Evolutionary conservation across 2,797 vertebrate species (phyloP).

Genomic region (Pangasius djambal): DNA sequence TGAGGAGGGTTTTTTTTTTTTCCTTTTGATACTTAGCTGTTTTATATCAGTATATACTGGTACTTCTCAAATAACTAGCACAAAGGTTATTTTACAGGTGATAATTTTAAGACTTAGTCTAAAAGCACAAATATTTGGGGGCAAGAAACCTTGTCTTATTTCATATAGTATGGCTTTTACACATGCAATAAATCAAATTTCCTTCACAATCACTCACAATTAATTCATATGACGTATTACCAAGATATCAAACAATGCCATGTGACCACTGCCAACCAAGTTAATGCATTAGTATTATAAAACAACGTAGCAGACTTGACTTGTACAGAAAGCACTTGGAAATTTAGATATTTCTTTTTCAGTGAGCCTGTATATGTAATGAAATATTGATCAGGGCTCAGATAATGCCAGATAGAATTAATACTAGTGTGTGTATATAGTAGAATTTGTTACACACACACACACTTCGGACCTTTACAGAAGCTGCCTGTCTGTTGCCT

Average conservation of each 20-base stretch:
- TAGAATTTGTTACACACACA: constrained; percentile 17
- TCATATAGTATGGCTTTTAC: not conserved
- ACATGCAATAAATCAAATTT: not conserved
- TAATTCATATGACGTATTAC: not conserved
- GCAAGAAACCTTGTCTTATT: not conserved
- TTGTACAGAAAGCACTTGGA: not conserved
- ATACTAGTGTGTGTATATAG: not conserved
- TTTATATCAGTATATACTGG: not conserved
- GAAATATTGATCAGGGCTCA: constrained; percentile 14
- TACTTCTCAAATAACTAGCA: not conserved
- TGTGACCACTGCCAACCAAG: not conserved
- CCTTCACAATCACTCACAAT: not conserved
- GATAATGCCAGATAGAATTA: not conserved
- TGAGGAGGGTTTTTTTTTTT: not conserved
- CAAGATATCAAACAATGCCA: not conserved
- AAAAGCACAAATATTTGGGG: not conserved
- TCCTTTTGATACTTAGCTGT: not conserved
- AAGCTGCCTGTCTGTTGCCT: constrained; percentile 43
- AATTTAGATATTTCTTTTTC: not conserved
- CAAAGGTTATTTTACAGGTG: not conserved
- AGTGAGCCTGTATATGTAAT: constrained; percentile 11
- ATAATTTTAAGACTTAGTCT: not conserved
- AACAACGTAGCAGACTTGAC: not conserved
- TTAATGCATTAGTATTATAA: not conserved
- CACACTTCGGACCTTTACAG: constrained; percentile 26